These are phyloP conservation scores for Neoaliturus tenellus DNA, from an alignment of 2,888 invertebrate genomes.

Conservation along the genomic window DNA sequence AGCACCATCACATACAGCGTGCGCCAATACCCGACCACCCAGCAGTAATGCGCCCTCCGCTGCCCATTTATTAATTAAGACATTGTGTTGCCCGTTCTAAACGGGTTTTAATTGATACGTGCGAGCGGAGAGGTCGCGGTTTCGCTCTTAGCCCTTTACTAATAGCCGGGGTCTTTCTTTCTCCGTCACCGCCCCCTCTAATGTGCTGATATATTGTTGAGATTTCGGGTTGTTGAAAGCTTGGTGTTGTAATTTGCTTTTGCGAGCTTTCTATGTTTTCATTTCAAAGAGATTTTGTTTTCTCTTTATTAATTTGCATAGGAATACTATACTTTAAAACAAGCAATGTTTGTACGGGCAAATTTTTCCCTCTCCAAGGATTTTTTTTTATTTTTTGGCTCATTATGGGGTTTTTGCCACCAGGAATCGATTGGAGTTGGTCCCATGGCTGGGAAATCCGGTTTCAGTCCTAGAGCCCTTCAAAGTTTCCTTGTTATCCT, in stretches of 20 bases:
- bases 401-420: no score
- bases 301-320: not conserved
- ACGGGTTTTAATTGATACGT: constrained; percentile 48
- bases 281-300: not conserved
- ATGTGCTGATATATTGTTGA: constrained; percentile 4
- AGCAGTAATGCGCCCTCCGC: not conserved
- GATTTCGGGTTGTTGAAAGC: not conserved
- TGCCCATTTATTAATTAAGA: constrained; percentile 52
- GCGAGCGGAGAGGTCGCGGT: not conserved
- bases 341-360: no score
- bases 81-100: constrained; percentile 40
- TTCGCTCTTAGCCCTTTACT: constrained; percentile 1
- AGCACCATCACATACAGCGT: not conserved
- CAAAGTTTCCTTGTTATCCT: no score
- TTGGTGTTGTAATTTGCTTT: not conserved
- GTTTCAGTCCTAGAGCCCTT: no score
- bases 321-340: no score
- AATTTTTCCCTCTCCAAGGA: no score
- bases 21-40: constrained; percentile 32
- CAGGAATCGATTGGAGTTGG: no score
- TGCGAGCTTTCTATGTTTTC: not conserved
- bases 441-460: no score
- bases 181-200: not conserved
- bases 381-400: no score
- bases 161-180: constrained; percentile 7